Base-by-base conservation (phyloP, 2,113 vertebrate species). In the Psilopsiagon aurifrons region DNA sequence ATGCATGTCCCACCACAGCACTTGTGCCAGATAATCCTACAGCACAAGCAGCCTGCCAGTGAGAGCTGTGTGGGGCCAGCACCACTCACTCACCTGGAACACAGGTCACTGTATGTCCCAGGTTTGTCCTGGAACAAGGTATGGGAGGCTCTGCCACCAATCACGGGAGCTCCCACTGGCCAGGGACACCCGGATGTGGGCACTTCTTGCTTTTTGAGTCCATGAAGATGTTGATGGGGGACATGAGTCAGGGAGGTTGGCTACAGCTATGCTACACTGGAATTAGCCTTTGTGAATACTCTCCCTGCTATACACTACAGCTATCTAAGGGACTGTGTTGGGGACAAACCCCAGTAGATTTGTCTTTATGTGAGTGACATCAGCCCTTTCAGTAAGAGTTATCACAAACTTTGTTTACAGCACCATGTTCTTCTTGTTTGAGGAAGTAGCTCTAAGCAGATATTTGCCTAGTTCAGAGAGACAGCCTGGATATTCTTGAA, bases 21-120 rank as follows among this genome's bases (percentile, higher is more conserved):
- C 44, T 54, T 75, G 22, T 59, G 47, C 18, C 52, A 80, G 44
- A 9, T 62, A 49, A 55, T 44, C 20, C 46, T 55, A 20, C 28
- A 60, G 46, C 1, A 0, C 2, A 1, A 71, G 52, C 55, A 62
- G 16, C 27, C 7, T 33, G 25, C 8, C 37, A 17, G 33, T 6
- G 46, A 68, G 47, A 11, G 6, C 35, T 57, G 28, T 25, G 29
- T 1, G 2, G 46, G 71, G n/a, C 35, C 47, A 35, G 33, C 31
- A 43, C 22, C 43, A 9, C 46, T 71, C 18, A 14, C 35, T 60
- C 0, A 0, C 29, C 41, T 24, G 51, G 46, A 20, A 62, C 52
- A 12, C 52, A 57, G 14, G 35, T 62, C 27, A 49, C 28, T 76
- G 22, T 11, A 13, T 28, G 5, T 66, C 39, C 57, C 24, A 29